Base-by-base conservation (phyloP, 2,888 invertebrate species). In the Melieria crassipennis region DNA sequence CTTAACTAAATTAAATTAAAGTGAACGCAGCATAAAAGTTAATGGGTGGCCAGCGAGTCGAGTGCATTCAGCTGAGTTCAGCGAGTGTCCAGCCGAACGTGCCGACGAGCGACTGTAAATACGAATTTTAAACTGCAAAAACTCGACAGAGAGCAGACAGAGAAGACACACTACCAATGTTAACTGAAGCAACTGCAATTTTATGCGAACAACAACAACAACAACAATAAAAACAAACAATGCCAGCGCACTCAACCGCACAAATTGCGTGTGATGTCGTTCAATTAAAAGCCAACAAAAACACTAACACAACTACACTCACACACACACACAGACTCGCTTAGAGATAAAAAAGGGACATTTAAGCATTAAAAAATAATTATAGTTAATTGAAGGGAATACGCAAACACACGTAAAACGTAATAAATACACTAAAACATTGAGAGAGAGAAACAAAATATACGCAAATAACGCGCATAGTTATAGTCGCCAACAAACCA, bases 101-200 rank as follows among this genome's bases (percentile, higher is more conserved):
- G 6, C 3, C 1, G 9, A 7, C 45, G 46, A 57, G 50, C 13
- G 57, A 48, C 61, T 67, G 67, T 67, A 67, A 61, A 67, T 61
- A 67, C 1, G 52, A 67, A 43, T 60, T 67, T 67, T 67, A 60
- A 67, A 67, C 16, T 45, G 4, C 4, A 43, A 10, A 57, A 46
- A 6, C 10, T 46, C 50, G 45, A 61, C 60, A 7, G 30, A 11
- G 7, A 5, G 47, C 3, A 13, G 47, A 43, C 11, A 56, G 55
- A 55, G 16, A 69, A 62, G 67, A 67, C 67, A 69, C 69, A 69
- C 69, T 69, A 62, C 52, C 6, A 69, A 69, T 63, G 69, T 69
- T 62, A 62, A 69, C 62, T 69, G 56, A 69, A 47, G 61, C 62
- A 7, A 57, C 62, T 55, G 61, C 30, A 60, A 68, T 69, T 50